These are phyloP conservation scores for Vollenhovia emeryi DNA, from an alignment of 1,140 invertebrate species.

Conservation along the genomic window DNA sequence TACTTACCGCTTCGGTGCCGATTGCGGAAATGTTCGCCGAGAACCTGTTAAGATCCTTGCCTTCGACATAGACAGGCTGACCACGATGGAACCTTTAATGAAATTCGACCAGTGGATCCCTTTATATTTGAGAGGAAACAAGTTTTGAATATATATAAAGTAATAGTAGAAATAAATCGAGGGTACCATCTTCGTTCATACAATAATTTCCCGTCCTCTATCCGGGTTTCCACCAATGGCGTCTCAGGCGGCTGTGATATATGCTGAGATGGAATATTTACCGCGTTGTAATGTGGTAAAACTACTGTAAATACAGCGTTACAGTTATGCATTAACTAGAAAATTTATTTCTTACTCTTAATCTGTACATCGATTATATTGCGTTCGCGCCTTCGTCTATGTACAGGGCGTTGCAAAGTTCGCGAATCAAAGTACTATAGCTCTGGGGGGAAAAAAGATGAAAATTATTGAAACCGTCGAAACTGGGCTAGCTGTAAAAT, in stretches of 20 bases:
- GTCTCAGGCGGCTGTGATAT: constrained; percentile 80
- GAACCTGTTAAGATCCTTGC: constrained; percentile 92
- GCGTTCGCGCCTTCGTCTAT: neutral
- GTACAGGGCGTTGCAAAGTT: constrained; percentile 1
- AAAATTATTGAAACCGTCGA: neutral
- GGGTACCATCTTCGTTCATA: constrained; percentile 96
- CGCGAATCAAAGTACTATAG: neutral
- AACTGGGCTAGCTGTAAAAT: neutral
- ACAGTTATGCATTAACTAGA: constrained; percentile 12
- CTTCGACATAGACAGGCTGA: constrained; percentile 96
- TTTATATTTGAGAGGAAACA: constrained; percentile 39
- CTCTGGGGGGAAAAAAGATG: neutral
- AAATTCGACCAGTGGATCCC: neutral
- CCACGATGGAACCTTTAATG: constrained; percentile 93
- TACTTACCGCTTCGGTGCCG: constrained; percentile 93
- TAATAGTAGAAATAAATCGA: constrained; percentile 25
- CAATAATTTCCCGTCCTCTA: constrained; percentile 97
- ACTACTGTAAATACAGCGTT: constrained; percentile 78
- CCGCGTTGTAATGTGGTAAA: constrained; percentile 83
- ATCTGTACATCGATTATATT: constrained; percentile 11
- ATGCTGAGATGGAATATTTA: constrained; percentile 81
- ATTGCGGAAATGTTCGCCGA: constrained; percentile 95
- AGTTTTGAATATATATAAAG: constrained; percentile 23
- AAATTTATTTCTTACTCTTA: constrained; percentile 45
- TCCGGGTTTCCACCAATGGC: constrained; percentile 90